A percentile compares a stretch with the other conserved stretches of the same genome.
Evolutionary conservation across 2,888 invertebrate species (phyloP).

Genomic region (Rhodophaea formosa): DNA sequence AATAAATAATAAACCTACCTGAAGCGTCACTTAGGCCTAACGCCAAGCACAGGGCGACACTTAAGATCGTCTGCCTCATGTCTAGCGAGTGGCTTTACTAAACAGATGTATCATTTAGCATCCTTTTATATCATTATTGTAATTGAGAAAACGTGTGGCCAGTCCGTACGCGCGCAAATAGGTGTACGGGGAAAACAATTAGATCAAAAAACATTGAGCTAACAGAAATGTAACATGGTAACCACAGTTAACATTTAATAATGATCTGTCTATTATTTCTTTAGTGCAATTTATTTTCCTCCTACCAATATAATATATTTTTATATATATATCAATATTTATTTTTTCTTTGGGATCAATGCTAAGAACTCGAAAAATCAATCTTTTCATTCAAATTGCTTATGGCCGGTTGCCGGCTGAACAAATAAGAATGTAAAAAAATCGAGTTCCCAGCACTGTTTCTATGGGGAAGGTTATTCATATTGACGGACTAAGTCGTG

Average conservation of each 20-base stretch:
- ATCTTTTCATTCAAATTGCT: too few relatives aligned
- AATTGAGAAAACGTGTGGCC: slow-evolving; percentile 49
- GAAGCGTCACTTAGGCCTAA: slow-evolving; percentile 40
- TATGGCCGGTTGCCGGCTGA: too few relatives aligned
- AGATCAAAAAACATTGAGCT: slow-evolving; percentile 1
- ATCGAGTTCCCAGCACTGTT: too few relatives aligned
- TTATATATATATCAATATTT: too few relatives aligned
- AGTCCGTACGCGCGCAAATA: slow-evolving; percentile 46
- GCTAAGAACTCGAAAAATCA: too few relatives aligned
- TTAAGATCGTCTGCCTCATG: slow-evolving; percentile 50
- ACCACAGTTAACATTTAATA: background rate
- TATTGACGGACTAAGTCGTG: too few relatives aligned
- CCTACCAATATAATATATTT: too few relatives aligned
- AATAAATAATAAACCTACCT: slow-evolving; percentile 41
- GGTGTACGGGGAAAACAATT: slow-evolving; percentile 55
- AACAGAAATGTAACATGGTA: background rate
- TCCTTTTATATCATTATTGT: slow-evolving; percentile 68
- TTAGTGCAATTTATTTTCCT: too few relatives aligned
- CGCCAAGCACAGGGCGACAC: slow-evolving; percentile 43
- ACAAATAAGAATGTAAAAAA: too few relatives aligned
- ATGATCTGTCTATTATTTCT: too few relatives aligned
- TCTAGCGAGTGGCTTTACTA: slow-evolving; percentile 46
- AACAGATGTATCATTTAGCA: slow-evolving; percentile 36
- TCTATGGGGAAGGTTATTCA: too few relatives aligned
- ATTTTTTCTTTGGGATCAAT: too few relatives aligned